Conservation (phyloP, 2,888 invertebrate genomes). For the Globia sparganii region DNA sequence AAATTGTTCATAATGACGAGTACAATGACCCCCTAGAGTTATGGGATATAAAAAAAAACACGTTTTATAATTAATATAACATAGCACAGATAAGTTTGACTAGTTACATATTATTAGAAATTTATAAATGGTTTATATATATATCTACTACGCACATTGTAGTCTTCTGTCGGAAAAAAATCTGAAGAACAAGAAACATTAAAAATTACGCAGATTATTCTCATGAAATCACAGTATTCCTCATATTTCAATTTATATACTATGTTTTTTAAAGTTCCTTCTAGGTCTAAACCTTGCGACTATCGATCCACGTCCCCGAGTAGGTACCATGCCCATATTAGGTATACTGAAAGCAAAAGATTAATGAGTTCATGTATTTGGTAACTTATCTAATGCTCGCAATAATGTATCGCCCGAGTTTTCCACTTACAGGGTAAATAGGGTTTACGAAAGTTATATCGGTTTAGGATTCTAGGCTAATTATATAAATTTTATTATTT, state of each 20-base stretch:
- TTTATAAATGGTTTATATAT: background rate
- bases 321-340: background rate
- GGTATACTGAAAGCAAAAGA: slow-evolving; percentile 39
- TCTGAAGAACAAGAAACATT: background rate
- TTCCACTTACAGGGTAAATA: slow-evolving; percentile 29
- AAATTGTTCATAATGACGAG: too few relatives aligned
- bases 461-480: background rate
- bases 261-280: background rate
- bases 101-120: too few relatives aligned
- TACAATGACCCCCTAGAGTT: too few relatives aligned
- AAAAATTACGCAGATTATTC: background rate
- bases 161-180: background rate
- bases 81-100: background rate
- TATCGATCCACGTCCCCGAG: slow-evolving; percentile 28
- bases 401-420: slow-evolving; percentile 37
- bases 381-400: slow-evolving; percentile 18
- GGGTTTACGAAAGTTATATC: slow-evolving; percentile 24
- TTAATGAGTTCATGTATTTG: slow-evolving; percentile 38
- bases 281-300: background rate
- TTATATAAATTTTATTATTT: too few relatives aligned
- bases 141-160: background rate
- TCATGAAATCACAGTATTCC: background rate
- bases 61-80: too few relatives aligned
- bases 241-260: background rate
- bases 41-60: too few relatives aligned